Base-by-base conservation (phyloP, 2,888 invertebrate genomes). In the Choreutis nemorana region DNA sequence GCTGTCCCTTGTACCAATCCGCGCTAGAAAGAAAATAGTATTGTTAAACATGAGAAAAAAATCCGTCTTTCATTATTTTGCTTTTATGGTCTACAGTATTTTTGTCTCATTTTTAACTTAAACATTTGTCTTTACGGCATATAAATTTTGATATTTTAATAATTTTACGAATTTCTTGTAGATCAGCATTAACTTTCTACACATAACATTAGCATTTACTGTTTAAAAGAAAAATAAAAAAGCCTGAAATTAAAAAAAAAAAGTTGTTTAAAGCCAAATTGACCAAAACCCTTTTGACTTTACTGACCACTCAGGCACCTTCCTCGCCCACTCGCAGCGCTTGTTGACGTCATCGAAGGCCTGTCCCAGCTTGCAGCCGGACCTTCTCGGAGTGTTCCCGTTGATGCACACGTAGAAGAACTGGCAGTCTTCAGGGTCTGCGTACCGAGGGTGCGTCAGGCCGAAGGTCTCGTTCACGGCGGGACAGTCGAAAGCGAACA, bases 361-460 rank as follows among this genome's bases (percentile, higher is more conserved):
- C 61, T 92, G 92, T 2, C 94, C 94, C 14, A 90, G 81, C 62
- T 89, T 91, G 72, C 94, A 95, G 10, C 94, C 94, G 41, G 89
- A 92, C 33, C 93, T 83, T 11, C 94, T 81, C 0, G 94, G 93
- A 0, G 86, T 84, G 42, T 89, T 86, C 0, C 94, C 94, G 51
- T 94, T 93, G 44, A 94, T 91, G 63, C 94, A 94, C 6, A 94
- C 93, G 64, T 91, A 94, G 81, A 94, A 94, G 79, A 82, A 94
- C 68, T 93, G 94, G 46, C 94, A 94, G 59, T 94, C 93, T 10
- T 90, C 90, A 8, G 90, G 87, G 62, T 94, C 94, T 0, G 93
- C 85, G 57, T 91, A 94, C 1, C 94, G 84, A 0, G 93, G 94
- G 68, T 94, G 94, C 0, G 90, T 89, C 14, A 84, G 82, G 0